Base-by-base conservation (phyloP, 1,140 invertebrate genomes). In the Oreohelix idahoensis region DNA sequence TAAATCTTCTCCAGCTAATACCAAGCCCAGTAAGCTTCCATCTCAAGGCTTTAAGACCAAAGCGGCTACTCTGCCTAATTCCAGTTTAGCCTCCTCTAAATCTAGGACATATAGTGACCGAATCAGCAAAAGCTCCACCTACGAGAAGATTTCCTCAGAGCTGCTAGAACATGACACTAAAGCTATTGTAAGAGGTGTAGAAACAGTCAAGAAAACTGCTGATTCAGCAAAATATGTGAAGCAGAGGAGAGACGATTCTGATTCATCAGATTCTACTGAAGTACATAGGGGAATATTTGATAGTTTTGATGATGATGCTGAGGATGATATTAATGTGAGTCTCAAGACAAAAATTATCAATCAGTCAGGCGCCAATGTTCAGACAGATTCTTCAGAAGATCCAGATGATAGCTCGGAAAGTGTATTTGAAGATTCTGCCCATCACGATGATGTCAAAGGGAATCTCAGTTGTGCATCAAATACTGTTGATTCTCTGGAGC, bases 81-180 rank as follows among this genome's bases (percentile, higher is more conserved):
- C 74, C 69, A 81, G 53, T 53, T 66, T 77, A 38, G 78, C 75
- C 23, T 82, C 71, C 23, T 75, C 80, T 17, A 84, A 84, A 66
- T 79, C 86, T 20, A 66, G 63, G 29, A 10, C 63, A 66, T 17
- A 81, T 0, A 63, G 77, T 32, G 86, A 88, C 15, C 88, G 87
- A 38, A 83, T 90, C 23, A 87, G 84, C 58, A 85, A 85, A 75
- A 89, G 88, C 83, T 86, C 87, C 10, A 90, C 89, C 20, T 91
- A 89, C 63, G 88, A 89, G 73, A 91, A 90, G 83, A 82, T 91
- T 29, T 87, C 85, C 20, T 83, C 79, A 29, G 81, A 83, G 32
- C 75, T 49, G 38, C 42, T 2, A 20, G 42, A 17, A 39, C 36
- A 29, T 20, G 20, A 58, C n/a, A 29, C 32, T 29, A 76, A 53